Conservation (phyloP, 2,797 vertebrate species). For the Oceanodroma leucorhoa region DNA sequence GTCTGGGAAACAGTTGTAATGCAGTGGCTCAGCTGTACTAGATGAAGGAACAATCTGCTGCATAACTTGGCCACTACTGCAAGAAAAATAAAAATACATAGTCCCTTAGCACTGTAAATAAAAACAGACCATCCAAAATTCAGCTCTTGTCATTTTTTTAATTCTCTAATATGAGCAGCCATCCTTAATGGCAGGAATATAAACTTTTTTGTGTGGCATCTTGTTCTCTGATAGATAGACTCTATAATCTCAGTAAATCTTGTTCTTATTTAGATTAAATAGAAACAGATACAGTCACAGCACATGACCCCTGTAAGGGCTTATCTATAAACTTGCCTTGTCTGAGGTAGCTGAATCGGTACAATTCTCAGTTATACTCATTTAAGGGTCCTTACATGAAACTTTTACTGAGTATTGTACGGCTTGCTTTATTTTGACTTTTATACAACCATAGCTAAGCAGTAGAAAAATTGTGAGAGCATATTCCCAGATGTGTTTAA, state of each 20-base stretch:
- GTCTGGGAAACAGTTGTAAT: neutral
- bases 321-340: neutral
- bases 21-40: neutral
- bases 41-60: neutral
- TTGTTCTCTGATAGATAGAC: neutral
- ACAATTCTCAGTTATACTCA: neutral
- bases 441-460: neutral
- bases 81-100: neutral
- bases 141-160: neutral
- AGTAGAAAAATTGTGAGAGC: neutral
- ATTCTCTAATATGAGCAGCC: neutral
- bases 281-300: neutral
- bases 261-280: neutral
- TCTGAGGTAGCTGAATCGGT: neutral
- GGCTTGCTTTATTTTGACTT: neutral
- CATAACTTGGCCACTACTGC: neutral
- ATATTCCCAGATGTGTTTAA: neutral
- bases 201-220: neutral
- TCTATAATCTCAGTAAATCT: neutral
- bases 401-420: neutral
- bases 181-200: neutral
- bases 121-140: neutral
- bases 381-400: neutral
- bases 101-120: neutral
- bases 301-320: fast-evolving